Evolutionary conservation across 2,888 invertebrate species (phyloP).

Genomic region (Xiphydria camelus): DNA sequence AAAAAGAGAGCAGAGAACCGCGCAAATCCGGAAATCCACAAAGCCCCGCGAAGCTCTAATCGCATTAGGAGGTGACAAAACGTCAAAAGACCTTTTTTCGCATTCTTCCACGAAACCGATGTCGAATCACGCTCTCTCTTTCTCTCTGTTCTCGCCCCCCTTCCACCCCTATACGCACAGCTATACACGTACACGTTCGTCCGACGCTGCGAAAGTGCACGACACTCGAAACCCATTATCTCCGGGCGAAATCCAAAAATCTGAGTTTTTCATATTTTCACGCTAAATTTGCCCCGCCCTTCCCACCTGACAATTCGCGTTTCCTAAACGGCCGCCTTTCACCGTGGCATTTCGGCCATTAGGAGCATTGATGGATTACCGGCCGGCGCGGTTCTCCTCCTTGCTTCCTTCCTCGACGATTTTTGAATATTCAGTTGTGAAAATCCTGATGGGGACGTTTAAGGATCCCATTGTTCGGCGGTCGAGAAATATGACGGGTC

Average conservation of each 20-base stretch:
- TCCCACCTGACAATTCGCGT: constrained; percentile 24
- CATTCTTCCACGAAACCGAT: constrained; percentile 9
- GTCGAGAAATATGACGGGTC: constrained; percentile 27
- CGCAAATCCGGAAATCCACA: constrained; percentile 32
- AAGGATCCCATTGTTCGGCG: constrained; percentile 35
- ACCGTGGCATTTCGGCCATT: constrained; percentile 34
- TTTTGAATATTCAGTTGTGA: constrained; percentile 38
- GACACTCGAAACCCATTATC: neutral
- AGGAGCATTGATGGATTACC: constrained; percentile 40
- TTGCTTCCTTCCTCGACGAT: constrained; percentile 18
- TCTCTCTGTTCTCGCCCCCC: no score
- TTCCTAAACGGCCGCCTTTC: constrained; percentile 40
- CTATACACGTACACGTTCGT: no score
- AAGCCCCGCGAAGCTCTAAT: constrained; percentile 36
- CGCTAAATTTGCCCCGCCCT: constrained; percentile 35
- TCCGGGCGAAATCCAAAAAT: neutral
- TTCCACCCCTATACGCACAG: no score
- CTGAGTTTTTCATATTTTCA: constrained; percentile 39
- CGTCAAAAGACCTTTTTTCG: constrained; percentile 26
- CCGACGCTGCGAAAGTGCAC: no score
- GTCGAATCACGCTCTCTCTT: neutral
- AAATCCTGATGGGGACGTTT: constrained; percentile 35
- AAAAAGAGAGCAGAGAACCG: no score
- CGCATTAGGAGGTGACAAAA: constrained; percentile 36
- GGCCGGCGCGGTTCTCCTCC: neutral